Evolutionary conservation across 2,888 invertebrate species (phyloP).

Genomic region (Caradrina kadenii): DNA sequence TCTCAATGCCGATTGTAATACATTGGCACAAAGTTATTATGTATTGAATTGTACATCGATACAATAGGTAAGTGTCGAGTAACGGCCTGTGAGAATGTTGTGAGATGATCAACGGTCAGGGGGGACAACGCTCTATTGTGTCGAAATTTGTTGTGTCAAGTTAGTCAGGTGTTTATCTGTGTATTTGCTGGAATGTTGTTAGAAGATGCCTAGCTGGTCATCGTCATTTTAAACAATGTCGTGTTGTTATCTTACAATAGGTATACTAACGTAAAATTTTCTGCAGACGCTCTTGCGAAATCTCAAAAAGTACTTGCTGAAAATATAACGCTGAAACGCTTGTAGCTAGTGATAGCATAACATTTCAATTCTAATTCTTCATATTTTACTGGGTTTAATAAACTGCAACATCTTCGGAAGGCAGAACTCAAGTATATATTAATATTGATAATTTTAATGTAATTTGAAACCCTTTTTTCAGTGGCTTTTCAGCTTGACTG

Average conservation of each 20-base stretch:
- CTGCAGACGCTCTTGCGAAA: too few species aligned
- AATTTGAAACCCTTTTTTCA: too few species aligned
- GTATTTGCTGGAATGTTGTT: not conserved
- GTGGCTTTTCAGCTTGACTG: too few species aligned
- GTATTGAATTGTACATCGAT: constrained; percentile 16
- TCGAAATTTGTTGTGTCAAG: constrained; percentile 1
- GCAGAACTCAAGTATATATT: too few species aligned
- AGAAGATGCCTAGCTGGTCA: not conserved
- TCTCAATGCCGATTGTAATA: constrained; percentile 39
- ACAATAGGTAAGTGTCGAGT: constrained; percentile 22
- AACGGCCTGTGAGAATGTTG: constrained; percentile 7
- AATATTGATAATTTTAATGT: too few species aligned
- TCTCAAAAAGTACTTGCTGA: too few species aligned
- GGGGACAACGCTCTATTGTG: not conserved
- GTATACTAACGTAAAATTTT: too few species aligned
- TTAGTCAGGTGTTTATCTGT: not conserved
- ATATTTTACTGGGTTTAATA: too few species aligned
- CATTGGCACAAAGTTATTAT: constrained; percentile 25
- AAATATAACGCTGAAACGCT: too few species aligned
- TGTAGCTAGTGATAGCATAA: too few species aligned
- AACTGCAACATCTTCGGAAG: too few species aligned
- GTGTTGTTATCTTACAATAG: not conserved
- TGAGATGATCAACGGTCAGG: constrained; percentile 10
- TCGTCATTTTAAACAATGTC: not conserved
- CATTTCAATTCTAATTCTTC: too few species aligned